phyloP scores from a whole-genome alignment of 2,113 vertebrate genomes.

The Protobothrops flavoviridis region DNA sequence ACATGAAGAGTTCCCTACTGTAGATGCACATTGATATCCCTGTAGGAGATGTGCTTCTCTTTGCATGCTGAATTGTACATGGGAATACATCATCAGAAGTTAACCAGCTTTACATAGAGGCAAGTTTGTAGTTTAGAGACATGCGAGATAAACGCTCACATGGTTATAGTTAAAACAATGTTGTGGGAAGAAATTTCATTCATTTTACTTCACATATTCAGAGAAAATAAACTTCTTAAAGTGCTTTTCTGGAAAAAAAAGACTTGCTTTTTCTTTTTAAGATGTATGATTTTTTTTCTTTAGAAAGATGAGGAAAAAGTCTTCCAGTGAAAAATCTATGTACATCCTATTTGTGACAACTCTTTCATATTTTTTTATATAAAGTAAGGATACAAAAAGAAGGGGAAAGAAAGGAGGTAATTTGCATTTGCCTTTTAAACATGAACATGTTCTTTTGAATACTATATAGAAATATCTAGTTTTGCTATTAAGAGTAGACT shows the following conservation, averaged over 20 bases:
- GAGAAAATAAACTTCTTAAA: background rate
- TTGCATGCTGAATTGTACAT: background rate
- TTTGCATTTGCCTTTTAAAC: background rate
- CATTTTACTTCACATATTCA: background rate
- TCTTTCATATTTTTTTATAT: background rate
- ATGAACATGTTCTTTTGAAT: conserved; percentile 1
- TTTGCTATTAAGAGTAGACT: background rate
- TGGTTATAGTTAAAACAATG: background rate
- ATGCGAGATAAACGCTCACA: background rate
- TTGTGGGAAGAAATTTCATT: background rate
- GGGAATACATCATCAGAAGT: background rate
- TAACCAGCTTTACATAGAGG: background rate
- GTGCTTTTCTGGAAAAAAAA: background rate
- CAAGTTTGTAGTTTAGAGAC: background rate
- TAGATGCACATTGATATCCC: background rate
- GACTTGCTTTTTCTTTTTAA: background rate
- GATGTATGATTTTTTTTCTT: background rate
- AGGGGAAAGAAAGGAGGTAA: background rate
- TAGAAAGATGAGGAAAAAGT: background rate
- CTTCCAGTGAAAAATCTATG: background rate
- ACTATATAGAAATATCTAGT: background rate
- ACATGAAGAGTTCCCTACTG: background rate
- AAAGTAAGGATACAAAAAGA: background rate
- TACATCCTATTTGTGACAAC: background rate
- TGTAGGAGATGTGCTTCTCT: background rate